These are phyloP conservation scores for Penaeus chinensis DNA, from an alignment of 1,140 invertebrate genomes.

Conservation along the genomic window DNA sequence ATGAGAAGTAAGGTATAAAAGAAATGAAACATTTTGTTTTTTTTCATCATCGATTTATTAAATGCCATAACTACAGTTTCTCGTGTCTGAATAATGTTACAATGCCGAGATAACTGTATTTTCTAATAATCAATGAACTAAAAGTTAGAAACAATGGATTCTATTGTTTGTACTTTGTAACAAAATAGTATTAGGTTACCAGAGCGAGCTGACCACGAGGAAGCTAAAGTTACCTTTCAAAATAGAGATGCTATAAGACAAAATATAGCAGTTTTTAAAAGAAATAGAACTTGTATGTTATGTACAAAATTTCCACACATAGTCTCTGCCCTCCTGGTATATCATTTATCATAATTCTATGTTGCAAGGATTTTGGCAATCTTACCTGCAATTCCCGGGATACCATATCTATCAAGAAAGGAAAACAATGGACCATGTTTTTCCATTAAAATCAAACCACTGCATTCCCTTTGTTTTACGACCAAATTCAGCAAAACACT, in stretches of 20 bases:
- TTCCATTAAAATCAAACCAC: too few species aligned
- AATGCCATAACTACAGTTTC: slow-evolving; percentile 25
- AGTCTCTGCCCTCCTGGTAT: not conserved
- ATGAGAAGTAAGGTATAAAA: too few species aligned
- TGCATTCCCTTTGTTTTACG: too few species aligned
- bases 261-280: slow-evolving; percentile 34
- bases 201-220: slow-evolving; percentile 10
- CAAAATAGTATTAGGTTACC: slow-evolving; percentile 15
- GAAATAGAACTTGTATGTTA: slow-evolving; percentile 28
- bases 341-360: not conserved
- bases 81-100: slow-evolving; percentile 30
- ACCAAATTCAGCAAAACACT: too few species aligned
- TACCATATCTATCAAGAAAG: too few species aligned
- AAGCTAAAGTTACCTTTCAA: slow-evolving; percentile 25
- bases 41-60: too few species aligned
- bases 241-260: slow-evolving; percentile 19
- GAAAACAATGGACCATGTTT: too few species aligned
- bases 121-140: slow-evolving; percentile 29
- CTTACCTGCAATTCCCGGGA: too few species aligned
- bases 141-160: slow-evolving; percentile 38
- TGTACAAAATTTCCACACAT: slow-evolving; percentile 30
- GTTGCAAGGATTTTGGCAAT: not conserved
- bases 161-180: slow-evolving; percentile 46
- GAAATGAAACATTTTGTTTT: too few species aligned
- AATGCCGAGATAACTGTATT: not conserved